These are phyloP conservation scores for Australoheros scitulus DNA, from an alignment of 2,113 vertebrate genomes.

Conservation along the genomic window DNA sequence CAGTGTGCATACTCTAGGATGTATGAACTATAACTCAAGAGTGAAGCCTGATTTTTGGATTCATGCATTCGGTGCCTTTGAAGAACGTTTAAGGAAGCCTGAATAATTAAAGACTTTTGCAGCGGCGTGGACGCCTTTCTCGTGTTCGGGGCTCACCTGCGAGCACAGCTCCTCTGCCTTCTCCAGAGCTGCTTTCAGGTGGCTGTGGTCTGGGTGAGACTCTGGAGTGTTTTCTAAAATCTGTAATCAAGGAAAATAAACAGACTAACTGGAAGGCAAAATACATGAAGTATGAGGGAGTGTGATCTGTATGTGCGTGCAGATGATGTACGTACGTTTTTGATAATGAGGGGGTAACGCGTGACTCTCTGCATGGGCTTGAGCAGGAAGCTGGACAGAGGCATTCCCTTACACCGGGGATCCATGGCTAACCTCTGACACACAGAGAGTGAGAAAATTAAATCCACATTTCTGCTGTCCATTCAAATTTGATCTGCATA, in stretches of 20 bases:
- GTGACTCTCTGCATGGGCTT: constrained; percentile 99
- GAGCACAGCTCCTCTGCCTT: constrained; percentile 98
- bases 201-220: constrained; percentile 95
- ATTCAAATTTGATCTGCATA: rapidly evolving
- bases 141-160: constrained; percentile 73
- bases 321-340: constrained; percentile 85
- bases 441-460: too few species aligned
- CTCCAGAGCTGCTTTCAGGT: constrained; percentile 93
- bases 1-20: too few species aligned
- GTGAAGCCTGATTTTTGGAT: rapidly evolving
- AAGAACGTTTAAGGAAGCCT: too few species aligned
- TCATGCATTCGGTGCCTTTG: rapidly evolving
- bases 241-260: constrained; percentile 63
- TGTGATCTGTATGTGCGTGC: neutral
- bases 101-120: neutral
- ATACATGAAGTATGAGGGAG: rapidly evolving
- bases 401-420: constrained; percentile 97
- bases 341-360: constrained; percentile 97
- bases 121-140: neutral
- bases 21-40: neutral
- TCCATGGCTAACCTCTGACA: constrained; percentile 96
- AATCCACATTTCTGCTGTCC: neutral
- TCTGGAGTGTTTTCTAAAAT: constrained; percentile 97
- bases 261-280: neutral
- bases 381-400: constrained; percentile 96